These are phyloP conservation scores for Ophioderma brevispina DNA, from an alignment of 35 echinoderm and acorn worm species.

Conservation along the genomic window DNA sequence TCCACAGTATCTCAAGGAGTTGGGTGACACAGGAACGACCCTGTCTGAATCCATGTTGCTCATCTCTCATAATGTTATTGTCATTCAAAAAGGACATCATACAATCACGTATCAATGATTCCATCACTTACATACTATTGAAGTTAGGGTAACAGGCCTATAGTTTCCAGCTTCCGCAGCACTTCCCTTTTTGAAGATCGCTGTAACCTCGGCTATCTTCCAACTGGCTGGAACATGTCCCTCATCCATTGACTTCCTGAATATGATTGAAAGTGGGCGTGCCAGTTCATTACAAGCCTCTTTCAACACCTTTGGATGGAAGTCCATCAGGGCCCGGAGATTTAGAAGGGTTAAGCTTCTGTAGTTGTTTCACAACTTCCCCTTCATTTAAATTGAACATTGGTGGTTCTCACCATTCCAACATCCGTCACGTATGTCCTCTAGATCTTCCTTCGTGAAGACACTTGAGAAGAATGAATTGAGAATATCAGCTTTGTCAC, in stretches of 20 bases:
- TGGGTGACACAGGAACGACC: no score
- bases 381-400: neutral
- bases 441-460: constrained; percentile 35
- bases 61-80: constrained; percentile 24
- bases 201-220: no score
- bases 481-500: constrained; percentile 43
- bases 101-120: constrained; percentile 4
- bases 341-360: constrained; percentile 10
- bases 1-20: constrained; percentile 2
- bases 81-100: neutral
- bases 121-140: constrained; percentile 36
- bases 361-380: neutral
- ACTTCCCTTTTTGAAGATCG: no score
- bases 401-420: neutral
- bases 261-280: no score
- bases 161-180: no score
- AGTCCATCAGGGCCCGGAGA: constrained; percentile 33
- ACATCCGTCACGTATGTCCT: neutral
- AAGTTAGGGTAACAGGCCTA: no score
- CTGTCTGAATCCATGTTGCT: constrained; percentile 47
- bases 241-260: no score
- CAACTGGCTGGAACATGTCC: no score
- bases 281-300: no score
- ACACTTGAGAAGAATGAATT: no score
- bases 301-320: constrained; percentile 9